Conservation (phyloP, 2,113 vertebrate species). For the Eudyptes chrysolophus region DNA sequence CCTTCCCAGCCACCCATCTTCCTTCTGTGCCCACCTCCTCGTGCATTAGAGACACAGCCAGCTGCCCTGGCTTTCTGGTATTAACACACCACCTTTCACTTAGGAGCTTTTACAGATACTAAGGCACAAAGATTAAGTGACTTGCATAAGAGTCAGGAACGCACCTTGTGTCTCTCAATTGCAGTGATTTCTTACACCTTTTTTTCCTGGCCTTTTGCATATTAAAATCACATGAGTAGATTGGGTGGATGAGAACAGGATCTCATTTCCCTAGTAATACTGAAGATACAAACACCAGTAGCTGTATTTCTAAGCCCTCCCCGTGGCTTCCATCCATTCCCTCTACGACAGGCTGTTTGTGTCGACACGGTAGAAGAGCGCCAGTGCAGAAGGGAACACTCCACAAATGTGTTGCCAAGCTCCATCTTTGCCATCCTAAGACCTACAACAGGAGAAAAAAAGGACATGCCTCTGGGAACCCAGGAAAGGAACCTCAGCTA, state of each 20-base stretch:
- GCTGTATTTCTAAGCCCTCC: background rate
- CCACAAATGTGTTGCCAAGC: background rate
- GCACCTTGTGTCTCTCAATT: background rate
- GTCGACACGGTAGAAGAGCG: background rate
- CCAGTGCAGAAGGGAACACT: background rate
- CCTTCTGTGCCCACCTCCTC: background rate
- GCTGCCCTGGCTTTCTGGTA: background rate
- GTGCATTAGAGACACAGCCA: background rate
- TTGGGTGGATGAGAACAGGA: background rate
- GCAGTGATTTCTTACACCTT: background rate
- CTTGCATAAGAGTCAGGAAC: background rate
- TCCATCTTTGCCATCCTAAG: background rate
- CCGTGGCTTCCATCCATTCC: background rate
- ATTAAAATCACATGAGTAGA: background rate
- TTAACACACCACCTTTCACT: background rate
- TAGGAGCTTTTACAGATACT: background rate
- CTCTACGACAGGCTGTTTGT: background rate
- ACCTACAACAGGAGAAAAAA: background rate
- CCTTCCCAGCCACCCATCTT: background rate
- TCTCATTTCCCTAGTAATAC: background rate
- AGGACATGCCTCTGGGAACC: background rate
- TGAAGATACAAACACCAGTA: background rate
- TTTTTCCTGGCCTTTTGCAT: background rate
- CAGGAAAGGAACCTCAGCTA: background rate
- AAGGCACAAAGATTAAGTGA: constrained; percentile 33